phyloP scores from a whole-genome alignment of 2,797 vertebrate genomes.

The Spinus pinus region DNA sequence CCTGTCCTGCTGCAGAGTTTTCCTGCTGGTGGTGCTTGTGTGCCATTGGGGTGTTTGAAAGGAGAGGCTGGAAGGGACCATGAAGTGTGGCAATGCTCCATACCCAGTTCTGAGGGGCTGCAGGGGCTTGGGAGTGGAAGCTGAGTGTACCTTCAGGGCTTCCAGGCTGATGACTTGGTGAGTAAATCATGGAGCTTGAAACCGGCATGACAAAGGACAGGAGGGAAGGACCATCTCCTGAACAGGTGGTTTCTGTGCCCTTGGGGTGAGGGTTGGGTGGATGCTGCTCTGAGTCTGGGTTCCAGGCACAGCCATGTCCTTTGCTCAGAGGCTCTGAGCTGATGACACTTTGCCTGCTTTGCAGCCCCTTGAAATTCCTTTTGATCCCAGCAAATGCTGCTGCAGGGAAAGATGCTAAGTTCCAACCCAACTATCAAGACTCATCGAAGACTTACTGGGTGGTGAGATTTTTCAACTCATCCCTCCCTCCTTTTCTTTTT shows the following conservation, averaged over 20 bases:
- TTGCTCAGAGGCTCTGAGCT: not conserved
- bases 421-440: not conserved
- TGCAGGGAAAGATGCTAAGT: not conserved
- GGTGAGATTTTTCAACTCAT: not conserved
- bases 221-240: fast-evolving
- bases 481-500: not conserved
- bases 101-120: not conserved
- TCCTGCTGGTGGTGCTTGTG: not conserved
- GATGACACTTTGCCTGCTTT: not conserved
- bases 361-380: not conserved
- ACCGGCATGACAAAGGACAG: fast-evolving
- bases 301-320: fast-evolving
- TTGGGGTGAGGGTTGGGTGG: not conserved
- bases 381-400: not conserved
- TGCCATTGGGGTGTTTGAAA: fast-evolving
- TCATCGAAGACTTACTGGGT: fast-evolving
- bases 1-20: fast-evolving
- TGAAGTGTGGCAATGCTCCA: not conserved
- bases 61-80: not conserved
- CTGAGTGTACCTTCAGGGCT: not conserved
- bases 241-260: not conserved
- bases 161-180: not conserved
- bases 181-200: too few relatives aligned
- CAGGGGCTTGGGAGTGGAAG: not conserved
- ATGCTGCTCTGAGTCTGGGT: not conserved